phyloP scores from a whole-genome alignment of 2,888 invertebrate genomes.

The Agriopis leucophaearia region DNA sequence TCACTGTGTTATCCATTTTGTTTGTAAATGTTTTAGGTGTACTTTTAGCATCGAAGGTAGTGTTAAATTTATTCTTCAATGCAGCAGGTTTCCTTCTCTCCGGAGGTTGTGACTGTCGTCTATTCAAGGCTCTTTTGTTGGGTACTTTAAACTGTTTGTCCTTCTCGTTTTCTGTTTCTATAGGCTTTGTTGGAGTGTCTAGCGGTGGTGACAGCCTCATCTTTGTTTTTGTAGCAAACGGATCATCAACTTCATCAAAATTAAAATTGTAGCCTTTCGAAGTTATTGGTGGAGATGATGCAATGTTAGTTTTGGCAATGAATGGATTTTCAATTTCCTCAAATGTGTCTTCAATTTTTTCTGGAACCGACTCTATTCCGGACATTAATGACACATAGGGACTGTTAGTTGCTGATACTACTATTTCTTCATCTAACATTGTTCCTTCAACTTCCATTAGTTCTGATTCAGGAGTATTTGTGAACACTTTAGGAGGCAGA shows the following conservation, averaged over 20 bases:
- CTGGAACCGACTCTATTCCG: conserved; percentile 46
- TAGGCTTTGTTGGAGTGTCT: conserved; percentile 47
- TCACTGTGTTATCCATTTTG: conserved; percentile 3
- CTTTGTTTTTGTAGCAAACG: conserved; percentile 75
- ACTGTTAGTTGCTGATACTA: conserved; percentile 66
- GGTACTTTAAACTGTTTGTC: conserved; percentile 36
- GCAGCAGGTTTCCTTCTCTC: conserved; percentile 54
- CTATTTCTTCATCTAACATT: conserved; percentile 59
- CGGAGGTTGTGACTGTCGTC: conserved; percentile 63
- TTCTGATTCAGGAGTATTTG: conserved; percentile 13
- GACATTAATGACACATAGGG: conserved; percentile 65
- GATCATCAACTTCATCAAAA: conserved; percentile 77
- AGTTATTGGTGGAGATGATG: conserved; percentile 67
- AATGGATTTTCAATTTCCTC: conserved; percentile 49
- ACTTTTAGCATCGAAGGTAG: conserved; percentile 49
- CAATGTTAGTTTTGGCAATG: conserved; percentile 51
- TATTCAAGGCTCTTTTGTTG: conserved; percentile 54
- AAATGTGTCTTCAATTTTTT: conserved; percentile 32
- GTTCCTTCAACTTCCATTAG: conserved; percentile 19
- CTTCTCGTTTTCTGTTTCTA: conserved; percentile 36
- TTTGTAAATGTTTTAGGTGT: conserved; percentile 20
- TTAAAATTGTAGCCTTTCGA: conserved; percentile 76
- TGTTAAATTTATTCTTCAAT: conserved; percentile 60
- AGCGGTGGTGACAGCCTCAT: conserved; percentile 68
- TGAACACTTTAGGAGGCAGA: conserved; percentile 9